Percentiles rank a stretch among this genome's conserved stretches.
phyloP scores from a whole-genome alignment of 2,797 vertebrate genomes.

The Morus bassanus region DNA sequence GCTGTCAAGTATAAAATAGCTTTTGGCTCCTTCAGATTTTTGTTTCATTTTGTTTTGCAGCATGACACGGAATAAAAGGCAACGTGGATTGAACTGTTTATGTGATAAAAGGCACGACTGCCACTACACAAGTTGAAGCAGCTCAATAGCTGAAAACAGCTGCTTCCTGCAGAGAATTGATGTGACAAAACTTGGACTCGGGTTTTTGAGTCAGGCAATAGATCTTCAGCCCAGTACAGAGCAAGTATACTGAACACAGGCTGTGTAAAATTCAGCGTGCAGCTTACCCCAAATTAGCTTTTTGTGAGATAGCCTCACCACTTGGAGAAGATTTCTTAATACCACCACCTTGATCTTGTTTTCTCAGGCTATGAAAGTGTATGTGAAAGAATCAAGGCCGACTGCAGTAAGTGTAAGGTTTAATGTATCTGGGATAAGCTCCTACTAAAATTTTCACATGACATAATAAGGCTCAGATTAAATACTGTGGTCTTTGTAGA shows the following conservation, averaged over 20 bases:
- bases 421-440: neutral
- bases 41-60: conserved; percentile 6
- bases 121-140: conserved; percentile 16
- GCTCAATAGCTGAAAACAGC: conserved; percentile 36
- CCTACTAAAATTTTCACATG: neutral
- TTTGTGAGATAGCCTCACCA: neutral
- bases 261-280: neutral
- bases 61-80: neutral
- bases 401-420: neutral
- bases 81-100: neutral
- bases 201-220: neutral
- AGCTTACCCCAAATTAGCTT: neutral
- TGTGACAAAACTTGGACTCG: conserved; percentile 21
- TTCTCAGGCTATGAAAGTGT: neutral
- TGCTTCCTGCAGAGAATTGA: conserved; percentile 29
- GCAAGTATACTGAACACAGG: neutral
- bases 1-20: neutral
- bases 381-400: neutral
- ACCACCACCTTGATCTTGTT: neutral
- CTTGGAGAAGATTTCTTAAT: neutral
- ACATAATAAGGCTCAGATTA: neutral
- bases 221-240: neutral
- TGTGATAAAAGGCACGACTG: neutral
- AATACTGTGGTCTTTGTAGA: neutral
- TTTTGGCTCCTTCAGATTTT: neutral